Conservation (phyloP, 35 echinoderm and acorn worm species). For the Anneissia japonica region DNA sequence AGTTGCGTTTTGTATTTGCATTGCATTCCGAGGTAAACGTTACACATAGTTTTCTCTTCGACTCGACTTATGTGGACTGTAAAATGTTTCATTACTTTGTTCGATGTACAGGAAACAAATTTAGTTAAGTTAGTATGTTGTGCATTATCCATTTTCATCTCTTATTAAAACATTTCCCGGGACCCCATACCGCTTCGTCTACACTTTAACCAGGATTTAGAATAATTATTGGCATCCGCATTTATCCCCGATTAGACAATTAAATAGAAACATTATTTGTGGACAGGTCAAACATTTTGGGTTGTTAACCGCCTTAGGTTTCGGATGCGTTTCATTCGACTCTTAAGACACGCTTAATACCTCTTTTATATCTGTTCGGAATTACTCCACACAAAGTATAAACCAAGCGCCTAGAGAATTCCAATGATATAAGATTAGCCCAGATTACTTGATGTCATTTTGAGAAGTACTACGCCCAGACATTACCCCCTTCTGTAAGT, state of each 20-base stretch:
- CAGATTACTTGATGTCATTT: background rate
- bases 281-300: background rate
- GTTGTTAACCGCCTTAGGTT: background rate
- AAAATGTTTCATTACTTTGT: no score
- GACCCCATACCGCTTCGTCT: no score
- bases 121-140: no score
- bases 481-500: background rate
- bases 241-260: background rate
- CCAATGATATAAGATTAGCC: background rate
- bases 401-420: background rate
- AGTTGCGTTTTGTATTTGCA: no score
- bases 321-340: background rate
- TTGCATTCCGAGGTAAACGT: no score
- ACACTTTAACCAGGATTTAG: no score
- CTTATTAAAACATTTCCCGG: no score
- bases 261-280: background rate
- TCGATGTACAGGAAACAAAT: no score
- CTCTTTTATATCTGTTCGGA: background rate
- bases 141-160: no score
- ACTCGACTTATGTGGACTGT: no score
- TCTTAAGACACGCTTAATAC: background rate
- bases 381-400: background rate
- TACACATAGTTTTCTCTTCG: no score
- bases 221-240: background rate
- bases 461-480: background rate